A percentile compares a stretch with the other conserved stretches of the same genome.
Conservation (phyloP, 1,140 invertebrate species). For the Drosophila sp. region DNA sequence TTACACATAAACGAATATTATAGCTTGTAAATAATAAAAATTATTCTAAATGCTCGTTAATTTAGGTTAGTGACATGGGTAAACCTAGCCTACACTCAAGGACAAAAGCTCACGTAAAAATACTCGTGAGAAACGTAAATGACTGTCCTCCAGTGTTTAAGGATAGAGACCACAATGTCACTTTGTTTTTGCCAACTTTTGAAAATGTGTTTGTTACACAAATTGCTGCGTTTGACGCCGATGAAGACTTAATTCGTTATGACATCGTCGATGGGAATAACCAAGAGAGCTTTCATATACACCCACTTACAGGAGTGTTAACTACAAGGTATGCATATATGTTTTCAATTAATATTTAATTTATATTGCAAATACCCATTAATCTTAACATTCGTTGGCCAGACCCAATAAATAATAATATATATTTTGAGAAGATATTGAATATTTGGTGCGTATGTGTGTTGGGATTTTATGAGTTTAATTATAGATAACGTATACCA, state of each 20-base stretch:
- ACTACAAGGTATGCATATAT: conserved; percentile 80
- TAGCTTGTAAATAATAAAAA: not conserved
- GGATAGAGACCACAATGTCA: conserved; percentile 89
- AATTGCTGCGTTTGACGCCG: conserved; percentile 90
- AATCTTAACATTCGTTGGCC: too few relatives aligned
- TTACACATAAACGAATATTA: not conserved
- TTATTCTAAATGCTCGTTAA: conserved; percentile 14
- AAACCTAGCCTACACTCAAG: conserved; percentile 92
- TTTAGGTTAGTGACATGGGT: conserved; percentile 92
- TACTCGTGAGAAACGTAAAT: conserved; percentile 93
- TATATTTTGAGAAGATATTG: too few relatives aligned
- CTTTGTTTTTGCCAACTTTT: conserved; percentile 92
- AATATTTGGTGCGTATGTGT: too few relatives aligned
- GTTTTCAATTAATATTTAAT: not conserved
- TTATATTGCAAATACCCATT: not conserved
- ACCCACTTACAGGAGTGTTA: conserved; percentile 90
- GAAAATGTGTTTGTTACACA: conserved; percentile 89
- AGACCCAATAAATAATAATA: too few relatives aligned
- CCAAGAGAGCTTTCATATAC: conserved; percentile 91
- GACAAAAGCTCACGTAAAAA: conserved; percentile 89
- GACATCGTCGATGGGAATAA: conserved; percentile 93
- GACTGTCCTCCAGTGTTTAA: conserved; percentile 93
- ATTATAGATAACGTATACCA: too few relatives aligned
- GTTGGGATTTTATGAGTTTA: too few relatives aligned
- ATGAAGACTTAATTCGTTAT: conserved; percentile 90